These are phyloP conservation scores for Agelaius tricolor DNA, from an alignment of 2,113 vertebrate species.

Conservation along the genomic window DNA sequence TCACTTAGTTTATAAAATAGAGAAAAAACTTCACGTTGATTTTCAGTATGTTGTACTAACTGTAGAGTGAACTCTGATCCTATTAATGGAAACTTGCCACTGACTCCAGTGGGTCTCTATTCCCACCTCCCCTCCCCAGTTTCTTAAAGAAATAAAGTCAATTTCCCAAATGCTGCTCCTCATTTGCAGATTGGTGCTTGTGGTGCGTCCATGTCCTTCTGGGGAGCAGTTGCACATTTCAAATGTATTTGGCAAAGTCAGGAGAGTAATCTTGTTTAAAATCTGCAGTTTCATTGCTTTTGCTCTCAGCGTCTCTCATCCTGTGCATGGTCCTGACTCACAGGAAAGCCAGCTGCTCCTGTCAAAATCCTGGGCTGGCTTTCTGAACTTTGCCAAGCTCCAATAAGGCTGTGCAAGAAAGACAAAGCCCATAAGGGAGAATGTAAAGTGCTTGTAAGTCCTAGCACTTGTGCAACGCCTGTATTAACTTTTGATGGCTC, in stretches of 20 bases:
- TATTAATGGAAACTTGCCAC: background rate
- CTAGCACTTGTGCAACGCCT: background rate
- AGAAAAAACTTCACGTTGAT: background rate
- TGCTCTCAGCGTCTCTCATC: background rate
- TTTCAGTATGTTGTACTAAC: background rate
- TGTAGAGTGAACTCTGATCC: background rate
- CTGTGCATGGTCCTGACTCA: background rate
- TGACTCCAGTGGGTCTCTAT: background rate
- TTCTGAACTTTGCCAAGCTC: background rate
- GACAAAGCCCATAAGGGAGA: background rate
- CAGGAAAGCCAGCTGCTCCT: background rate
- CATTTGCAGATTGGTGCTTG: background rate
- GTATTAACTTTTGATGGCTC: background rate
- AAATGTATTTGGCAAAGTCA: background rate
- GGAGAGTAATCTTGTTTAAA: constrained; percentile 10
- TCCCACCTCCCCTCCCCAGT: fast-evolving
- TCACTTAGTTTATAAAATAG: background rate
- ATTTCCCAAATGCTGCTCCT: background rate
- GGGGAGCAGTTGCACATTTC: background rate
- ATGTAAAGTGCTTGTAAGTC: background rate
- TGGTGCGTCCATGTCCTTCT: background rate
- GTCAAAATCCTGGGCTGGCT: background rate
- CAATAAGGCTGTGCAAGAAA: background rate
- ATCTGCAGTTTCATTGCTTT: constrained; percentile 43
- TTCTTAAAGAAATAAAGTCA: background rate